Percentiles rank a stretch among this genome's conserved stretches.
Evolutionary conservation across 2,888 invertebrate genomes (phyloP).

Genomic region (Eustalomyia histrio): DNA sequence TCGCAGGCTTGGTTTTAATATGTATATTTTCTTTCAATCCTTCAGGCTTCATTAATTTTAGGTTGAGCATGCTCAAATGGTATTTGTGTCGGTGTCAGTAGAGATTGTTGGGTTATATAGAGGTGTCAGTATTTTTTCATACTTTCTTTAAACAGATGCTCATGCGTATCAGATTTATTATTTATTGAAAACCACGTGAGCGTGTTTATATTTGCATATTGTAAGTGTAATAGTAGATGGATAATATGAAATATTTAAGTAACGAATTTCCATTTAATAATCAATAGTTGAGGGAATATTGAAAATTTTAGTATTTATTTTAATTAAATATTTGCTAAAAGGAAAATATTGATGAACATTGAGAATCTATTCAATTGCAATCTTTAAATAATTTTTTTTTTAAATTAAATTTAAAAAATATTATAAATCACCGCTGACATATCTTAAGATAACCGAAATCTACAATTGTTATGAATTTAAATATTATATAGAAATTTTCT

Average conservation of each 20-base stretch:
- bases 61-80: conserved; percentile 39
- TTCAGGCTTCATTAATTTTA: conserved; percentile 55
- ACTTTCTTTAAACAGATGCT: conserved; percentile 56
- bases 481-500: no score
- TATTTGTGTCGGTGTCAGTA: background rate
- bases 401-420: no score
- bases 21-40: conserved; percentile 21
- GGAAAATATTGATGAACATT: no score
- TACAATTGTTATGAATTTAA: no score
- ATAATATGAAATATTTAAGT: background rate
- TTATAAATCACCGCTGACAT: no score
- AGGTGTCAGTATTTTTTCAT: conserved; percentile 37
- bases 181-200: conserved; percentile 55
- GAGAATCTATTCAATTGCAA: no score
- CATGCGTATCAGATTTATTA: conserved; percentile 59
- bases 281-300: conserved; percentile 7
- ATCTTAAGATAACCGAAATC: no score
- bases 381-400: no score
- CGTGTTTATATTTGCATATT: conserved; percentile 7
- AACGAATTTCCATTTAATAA: conserved; percentile 28
- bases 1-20: conserved; percentile 10
- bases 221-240: background rate
- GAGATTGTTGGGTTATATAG: conserved; percentile 19
- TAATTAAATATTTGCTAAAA: background rate
- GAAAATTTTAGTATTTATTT: background rate